phyloP scores from a whole-genome alignment of 2,113 vertebrate species.

The Carassius carassius region DNA sequence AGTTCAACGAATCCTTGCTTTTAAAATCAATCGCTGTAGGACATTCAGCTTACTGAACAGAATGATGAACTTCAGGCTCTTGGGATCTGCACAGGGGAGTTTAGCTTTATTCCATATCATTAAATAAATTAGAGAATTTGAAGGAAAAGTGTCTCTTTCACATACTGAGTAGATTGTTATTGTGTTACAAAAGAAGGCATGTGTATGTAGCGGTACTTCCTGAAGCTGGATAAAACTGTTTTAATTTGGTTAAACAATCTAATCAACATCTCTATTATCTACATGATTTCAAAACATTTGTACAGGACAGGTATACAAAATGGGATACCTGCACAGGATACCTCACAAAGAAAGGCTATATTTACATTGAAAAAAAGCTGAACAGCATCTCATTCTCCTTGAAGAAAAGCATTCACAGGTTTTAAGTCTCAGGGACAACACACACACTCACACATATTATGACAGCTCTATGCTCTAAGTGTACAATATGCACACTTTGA shows the following conservation, averaged over 20 bases:
- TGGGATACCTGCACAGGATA: constrained; percentile 92
- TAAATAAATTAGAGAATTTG: constrained; percentile 38
- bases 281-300: constrained; percentile 94
- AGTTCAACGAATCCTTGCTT: background rate
- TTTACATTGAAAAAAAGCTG: constrained; percentile 82
- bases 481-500: constrained; percentile 99
- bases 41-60: background rate
- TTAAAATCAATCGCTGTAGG: background rate
- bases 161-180: constrained; percentile 19
- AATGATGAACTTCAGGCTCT: constrained; percentile 15
- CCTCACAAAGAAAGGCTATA: constrained; percentile 84
- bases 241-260: constrained; percentile 94
- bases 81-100: constrained; percentile 8
- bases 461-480: constrained; percentile 91
- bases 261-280: constrained; percentile 98
- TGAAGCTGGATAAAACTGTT: constrained; percentile 82
- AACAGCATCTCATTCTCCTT: constrained; percentile 83
- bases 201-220: constrained; percentile 84
- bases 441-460: constrained; percentile 53
- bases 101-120: constrained; percentile 37
- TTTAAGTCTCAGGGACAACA: constrained; percentile 80
- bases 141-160: constrained; percentile 21
- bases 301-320: constrained; percentile 98
- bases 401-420: constrained; percentile 89
- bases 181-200: constrained; percentile 58